Evolutionary conservation across 2,113 vertebrate genomes (phyloP).

Genomic region (Brachypodius melanocephalos): DNA sequence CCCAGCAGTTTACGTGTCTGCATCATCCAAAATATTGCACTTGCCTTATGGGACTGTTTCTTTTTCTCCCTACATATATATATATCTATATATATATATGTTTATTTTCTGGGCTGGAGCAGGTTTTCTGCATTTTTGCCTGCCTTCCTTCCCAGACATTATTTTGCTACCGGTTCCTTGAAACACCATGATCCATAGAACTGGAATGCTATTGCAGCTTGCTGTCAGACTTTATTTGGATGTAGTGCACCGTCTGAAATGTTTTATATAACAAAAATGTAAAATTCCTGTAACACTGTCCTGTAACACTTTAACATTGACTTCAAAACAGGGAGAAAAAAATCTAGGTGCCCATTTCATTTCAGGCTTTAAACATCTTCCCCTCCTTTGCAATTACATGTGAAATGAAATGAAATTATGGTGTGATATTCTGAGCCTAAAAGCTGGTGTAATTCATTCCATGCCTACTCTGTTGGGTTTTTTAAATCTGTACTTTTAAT

Average conservation of each 20-base stretch:
- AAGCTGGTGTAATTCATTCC: constrained; percentile 15
- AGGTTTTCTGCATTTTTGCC: not conserved
- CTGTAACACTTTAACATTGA: not conserved
- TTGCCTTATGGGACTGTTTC: not conserved
- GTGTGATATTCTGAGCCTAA: not conserved
- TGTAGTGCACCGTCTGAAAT: not conserved
- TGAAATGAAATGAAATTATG: not conserved
- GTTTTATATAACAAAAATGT: not conserved
- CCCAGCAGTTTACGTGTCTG: not conserved
- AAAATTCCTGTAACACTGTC: not conserved
- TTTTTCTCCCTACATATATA: not conserved
- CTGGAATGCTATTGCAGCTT: not conserved
- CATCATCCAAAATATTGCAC: not conserved
- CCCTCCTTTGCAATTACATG: not conserved
- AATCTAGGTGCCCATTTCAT: not conserved
- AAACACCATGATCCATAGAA: not conserved
- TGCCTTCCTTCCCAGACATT: not conserved
- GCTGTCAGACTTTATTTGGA: not conserved
- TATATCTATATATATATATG: rapidly evolving
- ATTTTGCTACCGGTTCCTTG: not conserved
- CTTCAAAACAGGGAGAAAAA: not conserved
- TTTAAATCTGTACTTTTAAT: not conserved
- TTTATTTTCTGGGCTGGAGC: not conserved
- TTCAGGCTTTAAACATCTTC: not conserved
- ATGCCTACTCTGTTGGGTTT: not conserved